These are phyloP conservation scores for Morinoia aosen DNA, from an alignment of 2,888 invertebrate species.

Conservation along the genomic window DNA sequence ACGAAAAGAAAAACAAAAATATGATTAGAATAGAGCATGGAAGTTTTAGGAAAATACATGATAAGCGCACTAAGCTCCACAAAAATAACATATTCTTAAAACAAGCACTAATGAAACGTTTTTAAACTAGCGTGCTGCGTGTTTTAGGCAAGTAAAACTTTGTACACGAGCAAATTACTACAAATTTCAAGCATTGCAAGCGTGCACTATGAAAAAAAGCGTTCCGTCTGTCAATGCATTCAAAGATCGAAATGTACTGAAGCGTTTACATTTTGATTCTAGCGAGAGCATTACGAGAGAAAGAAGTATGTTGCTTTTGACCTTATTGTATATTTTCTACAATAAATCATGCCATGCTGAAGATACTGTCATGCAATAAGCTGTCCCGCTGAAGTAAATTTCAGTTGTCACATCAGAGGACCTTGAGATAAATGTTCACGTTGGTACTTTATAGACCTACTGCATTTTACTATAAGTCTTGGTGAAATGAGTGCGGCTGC, in stretches of 20 bases:
- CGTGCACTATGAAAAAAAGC: background rate
- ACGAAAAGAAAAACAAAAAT: conserved; percentile 16
- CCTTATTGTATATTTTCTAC: background rate
- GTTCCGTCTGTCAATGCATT: too few relatives aligned
- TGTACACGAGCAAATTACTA: background rate
- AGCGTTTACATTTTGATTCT: too few relatives aligned
- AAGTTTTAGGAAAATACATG: background rate
- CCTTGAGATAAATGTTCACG: background rate
- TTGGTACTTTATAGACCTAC: background rate
- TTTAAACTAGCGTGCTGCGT: background rate
- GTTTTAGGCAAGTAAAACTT: background rate
- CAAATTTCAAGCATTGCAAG: background rate
- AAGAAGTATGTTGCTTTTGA: background rate
- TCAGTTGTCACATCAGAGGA: background rate
- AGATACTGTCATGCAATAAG: background rate
- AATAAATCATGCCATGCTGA: background rate
- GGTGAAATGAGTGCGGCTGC: too few relatives aligned
- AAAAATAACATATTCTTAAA: background rate
- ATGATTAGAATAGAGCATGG: background rate
- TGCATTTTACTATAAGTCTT: background rate
- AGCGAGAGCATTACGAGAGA: background rate
- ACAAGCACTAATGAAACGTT: background rate
- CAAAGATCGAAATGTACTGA: too few relatives aligned
- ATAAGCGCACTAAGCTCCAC: background rate
- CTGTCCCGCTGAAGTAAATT: background rate